Evolutionary conservation across 2,113 vertebrate species (phyloP), one percentile per base, ranked within the genome.

Genomic region (Gymnorhina tibicen): DNA sequence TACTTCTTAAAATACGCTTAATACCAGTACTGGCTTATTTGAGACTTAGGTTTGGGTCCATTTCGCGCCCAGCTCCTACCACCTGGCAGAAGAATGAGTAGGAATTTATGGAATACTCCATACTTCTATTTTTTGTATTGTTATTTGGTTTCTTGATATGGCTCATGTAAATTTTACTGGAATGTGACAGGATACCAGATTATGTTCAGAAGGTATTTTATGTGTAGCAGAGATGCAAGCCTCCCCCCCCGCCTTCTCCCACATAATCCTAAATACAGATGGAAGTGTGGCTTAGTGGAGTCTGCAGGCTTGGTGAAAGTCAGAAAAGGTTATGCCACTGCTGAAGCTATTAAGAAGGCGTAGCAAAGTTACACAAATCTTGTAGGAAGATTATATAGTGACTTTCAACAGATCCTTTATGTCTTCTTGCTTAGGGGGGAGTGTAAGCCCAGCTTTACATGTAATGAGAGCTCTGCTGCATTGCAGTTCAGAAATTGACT

Each of bases 191-290:
- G 42, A 26, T 64, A 37, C 27, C 26, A 62, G 44, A 32, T 66
- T 41, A 26, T 22, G 17, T 72, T 91, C 59, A 63, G 62, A 27
- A 92, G 39, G 11, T 47, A 30, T 52, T 68, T 63, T 21, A 37
- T 19, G 15, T 55, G 24, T 17, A 69, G 63, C 37, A 87, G 85
- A 74, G 42, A 37, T 2, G 3, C 13, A 77, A 77, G 37, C 4
- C 6, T 7, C 5, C 4, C 6, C 2, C 3, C 2, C 7, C 16
- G n/a, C n/a, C n/a, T 67, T 60, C n/a, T 67, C 47, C 27, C 14
- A 27, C 11, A 3, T 64, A 9, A 68, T 88, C 28, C 49, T 37
- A 68, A 92, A 42, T 22, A 56, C 1, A 3, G 16, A 12, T 39
- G 21, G 46, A 58, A 83, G 7, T 1, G 0, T 56, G 58, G 41